Conservation (phyloP, 2,113 vertebrate genomes). For the Burhinus oedicnemus region DNA sequence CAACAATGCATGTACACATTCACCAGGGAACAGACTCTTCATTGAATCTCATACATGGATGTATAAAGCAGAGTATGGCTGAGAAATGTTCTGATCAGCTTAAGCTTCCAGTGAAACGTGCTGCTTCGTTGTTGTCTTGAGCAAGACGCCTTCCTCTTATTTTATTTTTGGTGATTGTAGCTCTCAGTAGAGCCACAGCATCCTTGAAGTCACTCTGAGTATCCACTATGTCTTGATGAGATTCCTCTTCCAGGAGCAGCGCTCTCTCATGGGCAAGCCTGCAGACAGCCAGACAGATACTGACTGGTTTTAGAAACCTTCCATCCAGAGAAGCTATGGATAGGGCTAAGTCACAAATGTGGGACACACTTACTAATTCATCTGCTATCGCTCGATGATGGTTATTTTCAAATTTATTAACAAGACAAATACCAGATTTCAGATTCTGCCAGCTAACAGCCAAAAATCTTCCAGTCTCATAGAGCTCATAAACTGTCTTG, state of each 20-base stretch:
- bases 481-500: neutral
- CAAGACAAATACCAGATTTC: neutral
- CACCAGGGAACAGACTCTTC: neutral
- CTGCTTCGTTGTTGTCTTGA: neutral
- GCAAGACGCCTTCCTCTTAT: neutral
- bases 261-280: neutral
- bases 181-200: neutral
- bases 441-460: neutral
- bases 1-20: neutral
- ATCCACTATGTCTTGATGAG: neutral
- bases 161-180: neutral
- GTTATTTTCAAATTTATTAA: neutral
- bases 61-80: neutral
- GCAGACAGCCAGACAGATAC: neutral
- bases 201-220: neutral
- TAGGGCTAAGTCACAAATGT: neutral
- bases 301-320: neutral
- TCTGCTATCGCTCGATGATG: neutral
- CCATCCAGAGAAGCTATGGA: neutral
- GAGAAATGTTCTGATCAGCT: neutral
- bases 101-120: neutral
- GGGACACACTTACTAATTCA: neutral
- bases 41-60: neutral
- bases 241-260: neutral
- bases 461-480: neutral